A percentile compares a stretch with the other conserved stretches of the same genome.
These are phyloP conservation scores for Seriola rivoliana DNA, from an alignment of 2,113 vertebrate species.

Conservation along the genomic window DNA sequence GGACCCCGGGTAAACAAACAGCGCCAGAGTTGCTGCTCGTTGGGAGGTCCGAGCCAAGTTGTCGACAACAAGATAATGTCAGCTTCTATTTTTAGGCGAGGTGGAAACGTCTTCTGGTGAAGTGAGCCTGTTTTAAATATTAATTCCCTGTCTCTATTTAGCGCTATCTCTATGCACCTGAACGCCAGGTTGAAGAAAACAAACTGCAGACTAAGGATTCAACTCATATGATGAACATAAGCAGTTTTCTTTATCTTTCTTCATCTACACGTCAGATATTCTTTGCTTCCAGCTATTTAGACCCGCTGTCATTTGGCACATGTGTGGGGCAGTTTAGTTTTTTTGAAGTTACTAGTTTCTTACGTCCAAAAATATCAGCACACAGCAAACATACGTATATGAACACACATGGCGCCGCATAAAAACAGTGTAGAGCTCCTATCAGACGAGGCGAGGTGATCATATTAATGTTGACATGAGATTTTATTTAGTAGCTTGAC, in stretches of 20 bases:
- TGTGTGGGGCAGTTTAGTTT: no score
- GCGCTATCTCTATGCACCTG: conserved; percentile 6
- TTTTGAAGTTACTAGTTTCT: no score
- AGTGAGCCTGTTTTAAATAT: conserved; percentile 55
- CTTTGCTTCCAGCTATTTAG: background rate
- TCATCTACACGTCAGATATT: background rate
- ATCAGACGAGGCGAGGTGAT: background rate
- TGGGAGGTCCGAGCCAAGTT: conserved; percentile 37
- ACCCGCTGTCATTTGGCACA: background rate
- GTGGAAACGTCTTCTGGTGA: conserved; percentile 24
- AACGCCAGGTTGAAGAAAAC: conserved; percentile 1
- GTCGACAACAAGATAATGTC: conserved; percentile 65
- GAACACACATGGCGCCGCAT: background rate
- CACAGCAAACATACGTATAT: background rate
- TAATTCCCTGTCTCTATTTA: conserved; percentile 31
- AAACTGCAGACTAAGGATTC: background rate
- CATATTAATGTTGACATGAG: background rate
- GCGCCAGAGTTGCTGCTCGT: conserved; percentile 22
- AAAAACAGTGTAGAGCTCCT: background rate
- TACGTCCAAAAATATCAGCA: background rate
- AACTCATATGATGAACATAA: background rate
- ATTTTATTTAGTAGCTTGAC: background rate
- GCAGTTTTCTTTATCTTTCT: no score
- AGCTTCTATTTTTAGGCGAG: conserved; percentile 62
- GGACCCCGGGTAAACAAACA: conserved; percentile 57